Evolutionary conservation across 1,140 invertebrate genomes (phyloP).

Genomic region (Piezodorus guildinii): DNA sequence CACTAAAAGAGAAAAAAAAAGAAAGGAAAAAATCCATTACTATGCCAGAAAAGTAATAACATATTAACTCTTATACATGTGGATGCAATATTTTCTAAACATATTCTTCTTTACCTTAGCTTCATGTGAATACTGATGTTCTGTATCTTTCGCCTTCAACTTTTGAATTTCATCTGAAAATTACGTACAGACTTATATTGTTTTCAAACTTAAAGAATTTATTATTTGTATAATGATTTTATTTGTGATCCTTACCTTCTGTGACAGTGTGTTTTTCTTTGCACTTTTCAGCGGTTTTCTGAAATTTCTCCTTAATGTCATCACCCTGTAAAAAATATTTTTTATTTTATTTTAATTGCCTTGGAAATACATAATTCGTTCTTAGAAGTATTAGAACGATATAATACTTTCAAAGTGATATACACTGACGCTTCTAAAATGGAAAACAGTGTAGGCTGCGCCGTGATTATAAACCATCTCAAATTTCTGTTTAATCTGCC

Average conservation of each 20-base stretch:
- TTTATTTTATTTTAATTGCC: no score
- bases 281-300: background rate
- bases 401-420: no score
- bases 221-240: no score
- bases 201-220: no score
- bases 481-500: no score
- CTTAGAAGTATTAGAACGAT: no score
- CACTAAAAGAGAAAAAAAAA: conserved; percentile 22
- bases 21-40: background rate
- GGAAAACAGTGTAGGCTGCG: no score
- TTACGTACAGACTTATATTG: background rate
- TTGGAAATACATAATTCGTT: no score
- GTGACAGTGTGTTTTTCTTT: background rate
- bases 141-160: background rate
- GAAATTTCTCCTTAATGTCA: background rate
- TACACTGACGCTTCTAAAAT: no score
- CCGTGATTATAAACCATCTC: no score
- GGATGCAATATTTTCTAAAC: background rate
- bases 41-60: background rate
- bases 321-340: background rate
- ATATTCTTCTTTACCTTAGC: background rate
- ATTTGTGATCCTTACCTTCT: background rate
- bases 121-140: background rate
- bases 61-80: background rate
- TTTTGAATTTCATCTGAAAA: background rate